Percentiles rank a stretch among this genome's conserved stretches.
Conservation (phyloP, 2,113 vertebrate genomes). For the Piaya cayana region DNA sequence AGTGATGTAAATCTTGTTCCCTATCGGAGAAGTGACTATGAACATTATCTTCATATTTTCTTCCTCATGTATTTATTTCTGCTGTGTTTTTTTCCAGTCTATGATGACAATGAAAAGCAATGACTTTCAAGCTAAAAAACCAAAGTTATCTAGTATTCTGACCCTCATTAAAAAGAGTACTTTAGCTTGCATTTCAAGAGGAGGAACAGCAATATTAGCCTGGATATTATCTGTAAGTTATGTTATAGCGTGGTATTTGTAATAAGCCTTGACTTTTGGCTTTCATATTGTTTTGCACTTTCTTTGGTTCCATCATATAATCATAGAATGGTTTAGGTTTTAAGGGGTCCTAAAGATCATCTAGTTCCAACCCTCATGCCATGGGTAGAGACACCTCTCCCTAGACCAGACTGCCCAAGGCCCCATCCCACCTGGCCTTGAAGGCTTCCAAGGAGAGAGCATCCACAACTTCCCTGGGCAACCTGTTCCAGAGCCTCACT, state of each 20-base stretch:
- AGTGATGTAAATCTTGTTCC: slow-evolving; percentile 63
- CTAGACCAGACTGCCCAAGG: too few relatives aligned
- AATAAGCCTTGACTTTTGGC: not conserved
- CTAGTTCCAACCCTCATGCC: too few relatives aligned
- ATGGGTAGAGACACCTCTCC: too few relatives aligned
- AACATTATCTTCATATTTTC: slow-evolving; percentile 69
- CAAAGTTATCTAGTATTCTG: not conserved
- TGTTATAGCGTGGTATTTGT: not conserved
- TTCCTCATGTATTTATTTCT: slow-evolving; percentile 32
- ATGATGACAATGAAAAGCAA: slow-evolving; percentile 22
- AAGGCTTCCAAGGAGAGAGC: too few relatives aligned
- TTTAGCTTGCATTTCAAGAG: not conserved
- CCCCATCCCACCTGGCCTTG: too few relatives aligned
- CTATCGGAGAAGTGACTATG: slow-evolving; percentile 65
- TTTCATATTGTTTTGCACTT: not conserved
- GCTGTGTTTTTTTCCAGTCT: not conserved
- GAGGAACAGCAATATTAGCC: not conserved
- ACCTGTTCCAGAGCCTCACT: too few relatives aligned
- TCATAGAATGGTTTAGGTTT: too few relatives aligned
- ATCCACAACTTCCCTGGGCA: too few relatives aligned
- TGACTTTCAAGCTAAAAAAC: slow-evolving; percentile 36
- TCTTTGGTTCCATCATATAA: not conserved
- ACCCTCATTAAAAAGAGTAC: not conserved
- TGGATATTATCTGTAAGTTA: not conserved
- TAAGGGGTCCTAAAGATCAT: too few relatives aligned